Conservation (phyloP, 2,888 invertebrate species). For the Pteria penguin region DNA sequence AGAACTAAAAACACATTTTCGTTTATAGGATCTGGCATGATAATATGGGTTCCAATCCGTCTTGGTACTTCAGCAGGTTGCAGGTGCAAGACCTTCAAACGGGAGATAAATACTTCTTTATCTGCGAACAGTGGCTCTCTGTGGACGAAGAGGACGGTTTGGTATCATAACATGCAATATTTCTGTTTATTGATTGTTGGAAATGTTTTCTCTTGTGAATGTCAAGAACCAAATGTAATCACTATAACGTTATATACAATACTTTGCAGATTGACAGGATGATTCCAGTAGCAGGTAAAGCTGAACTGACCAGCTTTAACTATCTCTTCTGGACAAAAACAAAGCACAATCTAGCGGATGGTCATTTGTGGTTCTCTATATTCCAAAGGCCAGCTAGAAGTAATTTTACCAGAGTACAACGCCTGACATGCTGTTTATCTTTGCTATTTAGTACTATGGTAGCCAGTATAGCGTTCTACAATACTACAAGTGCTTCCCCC, state of each 20-base stretch:
- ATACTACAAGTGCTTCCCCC: slow-evolving; percentile 42
- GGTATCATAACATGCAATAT: slow-evolving; percentile 36
- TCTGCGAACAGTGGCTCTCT: slow-evolving; percentile 79
- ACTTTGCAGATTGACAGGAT: slow-evolving; percentile 77
- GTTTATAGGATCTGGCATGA: slow-evolving; percentile 62
- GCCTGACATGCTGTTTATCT: slow-evolving; percentile 63
- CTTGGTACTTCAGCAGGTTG: slow-evolving; percentile 64
- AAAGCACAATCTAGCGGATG: slow-evolving; percentile 77
- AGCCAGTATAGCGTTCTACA: slow-evolving; percentile 65
- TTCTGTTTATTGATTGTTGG: not conserved
- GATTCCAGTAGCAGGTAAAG: slow-evolving; percentile 77
- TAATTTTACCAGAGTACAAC: slow-evolving; percentile 78
- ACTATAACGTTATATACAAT: too few relatives aligned
- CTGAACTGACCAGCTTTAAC: slow-evolving; percentile 77
- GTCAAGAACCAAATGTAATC: not conserved
- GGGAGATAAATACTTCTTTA: slow-evolving; percentile 61
- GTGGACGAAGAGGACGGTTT: slow-evolving; percentile 78
- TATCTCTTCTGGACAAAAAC: slow-evolving; percentile 78
- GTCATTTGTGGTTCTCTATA: slow-evolving; percentile 81
- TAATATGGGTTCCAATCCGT: slow-evolving; percentile 52
- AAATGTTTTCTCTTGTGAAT: not conserved
- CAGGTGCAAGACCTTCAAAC: slow-evolving; percentile 60
- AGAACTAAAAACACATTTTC: too few relatives aligned
- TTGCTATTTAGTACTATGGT: slow-evolving; percentile 66
- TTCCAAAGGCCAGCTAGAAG: slow-evolving; percentile 80